Evolutionary conservation across 2,888 invertebrate species (phyloP), one percentile per base, ranked within the genome.

Genomic region (Ormyrus pomaceus): DNA sequence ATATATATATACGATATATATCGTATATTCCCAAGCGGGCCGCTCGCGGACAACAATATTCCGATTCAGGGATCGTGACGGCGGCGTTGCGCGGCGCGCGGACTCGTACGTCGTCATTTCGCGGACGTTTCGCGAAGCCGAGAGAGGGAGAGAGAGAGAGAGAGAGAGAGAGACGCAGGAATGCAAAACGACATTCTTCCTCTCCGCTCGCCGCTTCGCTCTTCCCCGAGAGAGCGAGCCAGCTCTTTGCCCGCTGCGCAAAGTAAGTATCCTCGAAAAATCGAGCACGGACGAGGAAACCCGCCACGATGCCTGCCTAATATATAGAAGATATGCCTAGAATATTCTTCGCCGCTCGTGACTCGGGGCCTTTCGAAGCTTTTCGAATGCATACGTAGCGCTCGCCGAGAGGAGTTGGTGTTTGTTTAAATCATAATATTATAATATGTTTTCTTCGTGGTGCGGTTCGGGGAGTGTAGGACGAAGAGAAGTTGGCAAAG

Each of bases 121-220:
- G 7, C 5, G 48, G 34, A 6, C 51, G 51, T 66, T 50, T 66
- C 59, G 51, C 61, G 34, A 34, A 34, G 34, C 10, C 58, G 66
- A 74, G 65, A 13, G 61, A 53, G 48, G n/a, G 11, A 45, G 53
- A 34, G 8, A 8, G 50, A 50, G 61, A 50, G 50, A 50, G 34
- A 19, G 8, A 8, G 50, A 50, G 61, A 50, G 50, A 50, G 34
- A 19, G 58, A 19, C 64, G 50, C 34, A 34, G 76, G 76, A 77
- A 69, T 69, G 76, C 69, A 70, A 77, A 77, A 50, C 55, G 62
- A 62, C 70, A 62, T 59, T 68, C 50, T 59, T 9, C 9, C 50
- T 13, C 11, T 59, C 10, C n/a, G n/a, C 50, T 45, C 11, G 66
- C 10, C 51, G 50, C 13, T 9, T 45, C 46, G 45, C 45, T 68